A percentile compares a stretch with the other conserved stretches of the same genome.
These are phyloP conservation scores for Hipparchia semele DNA, from an alignment of 2,888 invertebrate species.

Conservation along the genomic window DNA sequence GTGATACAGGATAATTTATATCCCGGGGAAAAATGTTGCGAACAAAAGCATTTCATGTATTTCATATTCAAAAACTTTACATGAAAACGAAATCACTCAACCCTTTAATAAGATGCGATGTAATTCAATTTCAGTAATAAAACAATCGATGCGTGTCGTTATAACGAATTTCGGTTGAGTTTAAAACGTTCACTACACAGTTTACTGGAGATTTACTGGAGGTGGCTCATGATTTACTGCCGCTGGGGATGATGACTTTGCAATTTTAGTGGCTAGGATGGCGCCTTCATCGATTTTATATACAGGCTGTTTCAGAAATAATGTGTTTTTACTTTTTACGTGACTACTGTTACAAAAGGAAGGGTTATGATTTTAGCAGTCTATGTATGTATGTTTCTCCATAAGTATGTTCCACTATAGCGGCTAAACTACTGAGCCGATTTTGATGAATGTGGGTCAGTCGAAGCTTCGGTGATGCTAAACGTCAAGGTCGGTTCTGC, in stretches of 20 bases:
- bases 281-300: constrained; percentile 42
- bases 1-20: no score
- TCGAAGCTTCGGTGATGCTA: no score
- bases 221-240: constrained; percentile 62
- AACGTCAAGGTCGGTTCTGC: no score
- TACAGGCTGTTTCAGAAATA: constrained; percentile 36
- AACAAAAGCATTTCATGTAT: neutral
- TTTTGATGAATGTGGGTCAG: neutral
- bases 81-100: constrained; percentile 57
- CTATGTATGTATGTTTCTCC: no score
- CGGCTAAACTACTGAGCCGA: neutral
- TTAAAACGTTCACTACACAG: constrained; percentile 75
- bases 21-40: no score
- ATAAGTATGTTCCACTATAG: no score
- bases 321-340: neutral
- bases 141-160: constrained; percentile 78
- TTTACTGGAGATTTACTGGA: constrained; percentile 70
- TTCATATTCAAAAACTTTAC: constrained; percentile 36
- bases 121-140: constrained; percentile 75
- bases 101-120: constrained; percentile 58
- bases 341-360: neutral
- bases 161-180: constrained; percentile 75
- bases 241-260: constrained; percentile 64
- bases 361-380: neutral
- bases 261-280: constrained; percentile 55